These are phyloP conservation scores for Procavia capensis DNA, from an alignment of 2,113 vertebrate genomes.

Conservation along the genomic window DNA sequence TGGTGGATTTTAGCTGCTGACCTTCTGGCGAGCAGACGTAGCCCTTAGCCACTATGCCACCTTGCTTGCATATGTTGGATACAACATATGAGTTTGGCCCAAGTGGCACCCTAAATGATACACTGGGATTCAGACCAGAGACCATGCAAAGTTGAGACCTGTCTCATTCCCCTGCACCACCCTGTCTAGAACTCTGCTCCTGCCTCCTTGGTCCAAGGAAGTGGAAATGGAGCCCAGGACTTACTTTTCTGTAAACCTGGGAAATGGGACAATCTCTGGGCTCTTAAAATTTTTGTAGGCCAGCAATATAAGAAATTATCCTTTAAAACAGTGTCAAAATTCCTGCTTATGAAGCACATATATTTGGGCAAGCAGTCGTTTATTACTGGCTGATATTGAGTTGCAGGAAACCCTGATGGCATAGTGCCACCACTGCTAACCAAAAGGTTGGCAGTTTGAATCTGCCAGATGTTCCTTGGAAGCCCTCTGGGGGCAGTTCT, in stretches of 20 bases:
- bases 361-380: background rate
- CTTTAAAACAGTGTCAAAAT: background rate
- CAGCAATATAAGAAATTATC: background rate
- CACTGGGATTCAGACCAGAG: background rate
- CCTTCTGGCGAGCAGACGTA: no score
- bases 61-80: no score
- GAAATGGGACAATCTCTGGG: background rate
- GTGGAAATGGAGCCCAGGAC: background rate
- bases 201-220: background rate
- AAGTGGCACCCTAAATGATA: background rate
- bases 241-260: background rate
- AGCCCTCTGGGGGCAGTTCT: no score
- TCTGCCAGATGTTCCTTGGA: no score
- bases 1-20: no score
- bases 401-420: no score
- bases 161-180: background rate
- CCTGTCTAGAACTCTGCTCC: background rate
- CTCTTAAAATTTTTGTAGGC: background rate
- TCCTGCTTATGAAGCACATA: background rate
- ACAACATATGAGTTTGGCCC: no score
- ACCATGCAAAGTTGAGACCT: background rate
- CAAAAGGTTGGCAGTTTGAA: no score
- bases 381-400: background rate
- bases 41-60: no score
- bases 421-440: no score